phyloP scores from a whole-genome alignment of 1,140 invertebrate genomes.

The Drosophila elegans region DNA sequence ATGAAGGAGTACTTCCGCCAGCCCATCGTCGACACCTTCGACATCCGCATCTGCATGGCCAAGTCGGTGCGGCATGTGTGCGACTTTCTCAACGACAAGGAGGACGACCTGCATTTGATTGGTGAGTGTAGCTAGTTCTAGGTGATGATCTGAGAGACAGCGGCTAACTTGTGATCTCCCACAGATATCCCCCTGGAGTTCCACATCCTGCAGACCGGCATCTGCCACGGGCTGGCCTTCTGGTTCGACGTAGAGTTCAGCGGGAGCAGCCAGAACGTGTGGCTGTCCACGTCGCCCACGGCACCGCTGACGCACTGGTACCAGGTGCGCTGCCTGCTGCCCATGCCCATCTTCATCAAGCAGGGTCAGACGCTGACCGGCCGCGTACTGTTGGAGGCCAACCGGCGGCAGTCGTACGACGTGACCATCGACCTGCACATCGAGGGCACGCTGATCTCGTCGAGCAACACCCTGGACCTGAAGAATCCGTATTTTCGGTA shows the following conservation, averaged over 20 bases:
- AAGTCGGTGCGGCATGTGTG: conserved; percentile 97
- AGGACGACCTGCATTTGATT: conserved; percentile 97
- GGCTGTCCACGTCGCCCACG: conserved; percentile 99
- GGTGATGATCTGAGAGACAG: neutral
- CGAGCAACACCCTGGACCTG: conserved; percentile 96
- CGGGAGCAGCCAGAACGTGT: conserved; percentile 95
- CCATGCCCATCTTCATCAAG: conserved; percentile 97
- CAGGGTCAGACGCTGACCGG: conserved; percentile 96
- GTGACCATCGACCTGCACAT: conserved; percentile 98
- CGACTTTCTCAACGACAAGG: conserved; percentile 96
- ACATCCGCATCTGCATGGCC: conserved; percentile 98
- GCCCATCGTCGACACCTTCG: conserved; percentile 99
- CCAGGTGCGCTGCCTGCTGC: conserved; percentile 98
- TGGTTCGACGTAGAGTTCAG: conserved; percentile 99
- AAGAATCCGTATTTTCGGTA: conserved; percentile 99
- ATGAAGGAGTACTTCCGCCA: conserved; percentile 99
- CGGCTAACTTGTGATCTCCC: neutral
- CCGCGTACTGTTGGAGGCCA: conserved; percentile 94
- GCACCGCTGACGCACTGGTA: conserved; percentile 99
- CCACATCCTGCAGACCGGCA: conserved; percentile 95
- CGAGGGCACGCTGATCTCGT: conserved; percentile 93
- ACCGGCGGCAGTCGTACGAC: conserved; percentile 99
- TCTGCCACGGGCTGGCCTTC: conserved; percentile 98
- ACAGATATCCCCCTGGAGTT: conserved; percentile 97
- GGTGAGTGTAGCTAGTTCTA: conserved; percentile 85